Conservation (phyloP, 2,797 vertebrate genomes). For the Salarias fasciatus region DNA sequence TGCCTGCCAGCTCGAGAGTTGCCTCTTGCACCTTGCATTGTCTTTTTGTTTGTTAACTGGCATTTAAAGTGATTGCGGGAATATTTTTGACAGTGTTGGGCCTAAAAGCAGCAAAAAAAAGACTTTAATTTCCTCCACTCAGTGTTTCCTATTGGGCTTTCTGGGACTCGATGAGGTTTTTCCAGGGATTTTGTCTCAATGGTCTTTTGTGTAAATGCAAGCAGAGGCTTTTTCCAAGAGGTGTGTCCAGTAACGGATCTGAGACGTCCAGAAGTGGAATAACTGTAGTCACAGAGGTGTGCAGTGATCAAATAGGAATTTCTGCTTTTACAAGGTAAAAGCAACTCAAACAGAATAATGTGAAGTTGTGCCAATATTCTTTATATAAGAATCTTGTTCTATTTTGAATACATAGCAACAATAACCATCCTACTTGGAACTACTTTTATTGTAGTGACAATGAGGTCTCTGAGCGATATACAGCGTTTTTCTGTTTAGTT, state of each 20-base stretch:
- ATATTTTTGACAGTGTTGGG: slow-evolving; percentile 15
- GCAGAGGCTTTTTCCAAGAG: slow-evolving; percentile 21
- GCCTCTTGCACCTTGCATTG: not conserved
- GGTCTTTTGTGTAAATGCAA: slow-evolving; percentile 37
- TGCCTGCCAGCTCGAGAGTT: no score
- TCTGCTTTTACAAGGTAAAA: no score
- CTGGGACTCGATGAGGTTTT: slow-evolving; percentile 22
- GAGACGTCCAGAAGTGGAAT: no score
- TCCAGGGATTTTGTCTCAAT: slow-evolving; percentile 44
- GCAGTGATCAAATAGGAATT: not conserved
- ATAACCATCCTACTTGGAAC: no score
- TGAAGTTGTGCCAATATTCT: no score
- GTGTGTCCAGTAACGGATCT: no score
- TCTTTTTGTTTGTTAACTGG: slow-evolving; percentile 7
- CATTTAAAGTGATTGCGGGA: slow-evolving; percentile 1
- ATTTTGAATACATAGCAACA: no score
- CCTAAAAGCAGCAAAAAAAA: slow-evolving; percentile 5
- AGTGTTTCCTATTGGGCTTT: slow-evolving; percentile 51
- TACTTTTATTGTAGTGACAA: no score
- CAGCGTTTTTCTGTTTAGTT: no score
- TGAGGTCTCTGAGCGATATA: no score
- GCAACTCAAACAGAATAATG: no score
- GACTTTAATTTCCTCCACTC: slow-evolving; percentile 33
- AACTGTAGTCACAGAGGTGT: not conserved
- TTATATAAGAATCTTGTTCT: no score